Base-by-base conservation (phyloP, 2,888 invertebrate genomes). In the Gymnoscelis rufifasciata region DNA sequence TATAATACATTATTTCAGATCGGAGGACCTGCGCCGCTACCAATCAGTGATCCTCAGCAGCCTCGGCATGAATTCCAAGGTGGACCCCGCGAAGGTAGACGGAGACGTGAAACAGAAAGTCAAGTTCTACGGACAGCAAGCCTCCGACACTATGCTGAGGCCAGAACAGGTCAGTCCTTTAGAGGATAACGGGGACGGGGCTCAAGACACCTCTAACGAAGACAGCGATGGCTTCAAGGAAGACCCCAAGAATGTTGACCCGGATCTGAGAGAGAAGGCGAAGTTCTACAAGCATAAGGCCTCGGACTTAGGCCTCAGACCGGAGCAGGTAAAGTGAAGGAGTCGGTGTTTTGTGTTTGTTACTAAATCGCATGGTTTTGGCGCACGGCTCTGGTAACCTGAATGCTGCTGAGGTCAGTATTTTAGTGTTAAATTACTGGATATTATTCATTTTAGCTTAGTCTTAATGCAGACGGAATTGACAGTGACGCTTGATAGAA, bases 121-220 rank as follows among this genome's bases (percentile, higher is more conserved):
- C 41, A 96, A 95, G 86, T 94, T 93, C 66, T 95, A 95, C 64
- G 95, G 95, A 3, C 92, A 93, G 62, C 94, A 95, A 76, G 95
- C 94, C 0, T 92, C 92, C 0, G 93, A 94, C 57, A 90, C 93
- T 50, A 91, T 94, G 68, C 86, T 95, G 23, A 92, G 94, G 37
- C 93, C 95, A 0, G 98, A 99, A 76, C 94, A 94, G 74, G 88
- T 88, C 54, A 43, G 60, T 57, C 47, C 43, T 39, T 48, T 48
- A 48, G 43, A 47, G 31, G 14, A 13, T 33, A 15, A 15, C 27
- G 31, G 29, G 26, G 31, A 48, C 19, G 43, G 27, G 8, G 37
- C 40, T 11, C 43, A 43, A 23, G 27, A 38, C 23, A 12, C 11
- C n/a, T 38, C 44, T 7, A 31, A 40, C 29, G 40, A 39, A 40